Conservation (phyloP, 2,797 vertebrate genomes). For the Thripadectes ignobilis region DNA sequence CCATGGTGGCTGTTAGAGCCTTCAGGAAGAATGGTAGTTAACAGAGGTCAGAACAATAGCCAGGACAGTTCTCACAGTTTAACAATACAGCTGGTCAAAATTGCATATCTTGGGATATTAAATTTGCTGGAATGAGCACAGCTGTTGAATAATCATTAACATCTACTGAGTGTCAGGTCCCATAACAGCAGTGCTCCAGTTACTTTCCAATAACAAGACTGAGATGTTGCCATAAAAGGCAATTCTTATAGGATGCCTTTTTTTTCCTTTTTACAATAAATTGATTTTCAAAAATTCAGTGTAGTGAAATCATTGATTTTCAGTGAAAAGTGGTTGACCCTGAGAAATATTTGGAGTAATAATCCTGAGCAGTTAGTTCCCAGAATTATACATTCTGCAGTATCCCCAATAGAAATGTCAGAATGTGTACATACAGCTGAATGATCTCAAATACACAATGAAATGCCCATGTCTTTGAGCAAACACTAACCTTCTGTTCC, state of each 20-base stretch:
- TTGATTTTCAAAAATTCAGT: not conserved
- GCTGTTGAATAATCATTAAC: not conserved
- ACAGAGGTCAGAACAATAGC: not conserved
- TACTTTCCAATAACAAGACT: not conserved
- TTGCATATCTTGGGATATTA: not conserved
- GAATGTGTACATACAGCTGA: not conserved
- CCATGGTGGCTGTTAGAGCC: not conserved
- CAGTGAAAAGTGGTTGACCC: not conserved
- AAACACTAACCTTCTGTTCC: conserved; percentile 94
- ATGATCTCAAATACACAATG: not conserved
- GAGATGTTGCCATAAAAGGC: not conserved
- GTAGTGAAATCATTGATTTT: not conserved
- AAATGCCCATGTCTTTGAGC: conserved; percentile 18
- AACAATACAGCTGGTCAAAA: not conserved
- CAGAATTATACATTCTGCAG: not conserved
- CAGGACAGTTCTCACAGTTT: not conserved
- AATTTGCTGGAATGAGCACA: not conserved
- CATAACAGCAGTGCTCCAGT: not conserved
- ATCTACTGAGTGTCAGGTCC: not conserved
- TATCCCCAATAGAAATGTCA: not conserved
- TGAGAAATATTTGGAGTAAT: not conserved
- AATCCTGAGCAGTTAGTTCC: not conserved
- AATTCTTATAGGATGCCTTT: not conserved
- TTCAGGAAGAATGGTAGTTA: not conserved
- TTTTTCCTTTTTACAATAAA: not conserved